These are phyloP conservation scores for Chamaea fasciata DNA, from an alignment of 2,113 vertebrate species.

Conservation along the genomic window DNA sequence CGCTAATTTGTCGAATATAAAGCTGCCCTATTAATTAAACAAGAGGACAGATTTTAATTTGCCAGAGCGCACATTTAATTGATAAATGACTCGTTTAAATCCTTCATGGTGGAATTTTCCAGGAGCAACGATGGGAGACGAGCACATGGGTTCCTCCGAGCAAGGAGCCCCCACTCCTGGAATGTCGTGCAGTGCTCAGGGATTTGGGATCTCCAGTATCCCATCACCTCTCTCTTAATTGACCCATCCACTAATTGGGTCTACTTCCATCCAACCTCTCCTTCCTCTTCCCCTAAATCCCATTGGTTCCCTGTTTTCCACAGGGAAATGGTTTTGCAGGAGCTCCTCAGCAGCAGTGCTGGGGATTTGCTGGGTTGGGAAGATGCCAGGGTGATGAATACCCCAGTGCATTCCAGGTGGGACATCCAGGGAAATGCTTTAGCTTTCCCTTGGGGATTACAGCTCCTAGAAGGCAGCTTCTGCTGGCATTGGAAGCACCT, in stretches of 20 bases:
- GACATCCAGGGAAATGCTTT: neutral
- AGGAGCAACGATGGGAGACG: accelerated
- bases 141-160: neutral
- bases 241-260: neutral
- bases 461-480: neutral
- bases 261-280: neutral
- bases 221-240: neutral
- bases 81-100: neutral
- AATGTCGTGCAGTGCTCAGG: neutral
- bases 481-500: accelerated
- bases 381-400: accelerated
- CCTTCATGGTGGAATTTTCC: neutral
- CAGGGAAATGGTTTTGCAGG: neutral
- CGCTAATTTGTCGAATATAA: slow-evolving; percentile 30
- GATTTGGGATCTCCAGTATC: neutral
- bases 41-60: neutral
- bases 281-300: neutral
- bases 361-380: accelerated
- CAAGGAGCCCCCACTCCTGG: accelerated
- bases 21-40: slow-evolving; percentile 26
- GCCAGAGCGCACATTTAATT: neutral
- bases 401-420: neutral
- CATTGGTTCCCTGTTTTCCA: neutral
- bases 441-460: neutral
- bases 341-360: accelerated